phyloP scores from a whole-genome alignment of 2,888 invertebrate genomes.

The Pogonocherus hispidulus region DNA sequence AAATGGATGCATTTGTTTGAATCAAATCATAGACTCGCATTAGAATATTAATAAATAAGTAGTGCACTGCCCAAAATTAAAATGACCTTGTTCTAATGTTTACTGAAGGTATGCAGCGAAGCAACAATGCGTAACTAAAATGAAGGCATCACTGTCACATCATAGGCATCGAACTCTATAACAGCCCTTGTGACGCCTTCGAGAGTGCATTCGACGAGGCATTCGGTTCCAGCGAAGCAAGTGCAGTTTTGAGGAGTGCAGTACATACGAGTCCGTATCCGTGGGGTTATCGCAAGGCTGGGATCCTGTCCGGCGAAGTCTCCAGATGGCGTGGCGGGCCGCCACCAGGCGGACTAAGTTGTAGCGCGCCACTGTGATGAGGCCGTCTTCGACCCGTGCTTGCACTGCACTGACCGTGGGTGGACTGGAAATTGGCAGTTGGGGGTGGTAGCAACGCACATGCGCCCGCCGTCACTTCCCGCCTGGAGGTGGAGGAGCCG shows the following conservation, averaged over 20 bases:
- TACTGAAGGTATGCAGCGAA: no score
- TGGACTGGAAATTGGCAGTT: slow-evolving; percentile 21
- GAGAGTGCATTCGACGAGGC: slow-evolving; percentile 8
- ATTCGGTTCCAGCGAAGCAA: slow-evolving; percentile 19
- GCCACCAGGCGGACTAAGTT: slow-evolving; percentile 80
- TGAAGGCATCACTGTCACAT: not conserved
- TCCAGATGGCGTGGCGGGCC: slow-evolving; percentile 81
- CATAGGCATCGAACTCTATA: no score
- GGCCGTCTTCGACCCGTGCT: slow-evolving; percentile 53
- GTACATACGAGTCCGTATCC: slow-evolving; percentile 68
- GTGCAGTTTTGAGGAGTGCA: slow-evolving; percentile 29
- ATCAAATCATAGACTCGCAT: no score
- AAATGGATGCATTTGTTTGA: no score
- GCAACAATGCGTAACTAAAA: slow-evolving; percentile 8
- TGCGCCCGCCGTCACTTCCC: slow-evolving; percentile 29
- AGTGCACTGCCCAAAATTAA: no score
- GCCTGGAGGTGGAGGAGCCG: slow-evolving; percentile 18
- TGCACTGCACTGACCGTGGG: slow-evolving; percentile 48
- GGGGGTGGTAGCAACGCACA: slow-evolving; percentile 22
- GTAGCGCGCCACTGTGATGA: slow-evolving; percentile 76
- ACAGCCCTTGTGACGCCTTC: not conserved
- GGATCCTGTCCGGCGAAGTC: slow-evolving; percentile 71
- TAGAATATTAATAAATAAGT: no score
- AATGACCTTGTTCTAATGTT: no score
- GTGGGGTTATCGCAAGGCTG: slow-evolving; percentile 64